These are phyloP conservation scores for Geotrypetes seraphini DNA, from an alignment of 2,797 vertebrate species.

Conservation along the genomic window DNA sequence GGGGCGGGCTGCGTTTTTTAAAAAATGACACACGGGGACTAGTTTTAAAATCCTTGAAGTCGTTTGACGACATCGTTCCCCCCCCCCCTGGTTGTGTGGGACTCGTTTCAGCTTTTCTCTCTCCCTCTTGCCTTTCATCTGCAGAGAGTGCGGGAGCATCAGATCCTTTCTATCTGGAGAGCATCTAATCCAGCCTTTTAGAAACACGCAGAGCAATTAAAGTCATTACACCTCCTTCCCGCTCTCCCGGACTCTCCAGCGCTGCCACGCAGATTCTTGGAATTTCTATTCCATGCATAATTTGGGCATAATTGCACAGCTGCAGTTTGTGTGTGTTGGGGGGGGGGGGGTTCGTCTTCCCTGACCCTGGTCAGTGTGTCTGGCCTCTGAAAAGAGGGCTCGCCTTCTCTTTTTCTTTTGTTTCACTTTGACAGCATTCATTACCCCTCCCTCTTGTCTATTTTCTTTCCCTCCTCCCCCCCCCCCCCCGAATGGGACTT, in stretches of 20 bases:
- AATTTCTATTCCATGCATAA: conserved; percentile 36
- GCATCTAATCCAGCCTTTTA: conserved; percentile 32
- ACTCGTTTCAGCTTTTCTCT: conserved; percentile 6
- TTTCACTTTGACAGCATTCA: conserved; percentile 35
- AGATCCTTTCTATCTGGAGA: conserved; percentile 15
- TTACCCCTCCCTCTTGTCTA: conserved; percentile 20
- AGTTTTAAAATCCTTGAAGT: no score
- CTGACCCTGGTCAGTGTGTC: conserved; percentile 44
- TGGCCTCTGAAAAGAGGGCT: conserved; percentile 44
- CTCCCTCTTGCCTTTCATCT: conserved; percentile 33
- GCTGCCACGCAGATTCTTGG: conserved; percentile 20
- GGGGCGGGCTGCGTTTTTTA: no score
- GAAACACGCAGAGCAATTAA: conserved; percentile 33
- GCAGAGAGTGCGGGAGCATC: background rate
- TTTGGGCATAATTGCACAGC: conserved; percentile 51
- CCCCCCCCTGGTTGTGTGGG: conserved; percentile 12
- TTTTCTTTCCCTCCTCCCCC: conserved; percentile 8
- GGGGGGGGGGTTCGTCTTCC: conserved; percentile 28
- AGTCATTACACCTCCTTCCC: conserved; percentile 26
- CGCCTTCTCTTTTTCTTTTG: conserved; percentile 42
- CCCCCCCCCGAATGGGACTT: conserved; percentile 5
- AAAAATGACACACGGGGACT: no score
- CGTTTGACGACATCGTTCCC: no score
- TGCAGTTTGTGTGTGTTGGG: no score
- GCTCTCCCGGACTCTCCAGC: conserved; percentile 14